Evolutionary conservation across 2,888 invertebrate species (phyloP).

Genomic region (Drosophila anomelani): DNA sequence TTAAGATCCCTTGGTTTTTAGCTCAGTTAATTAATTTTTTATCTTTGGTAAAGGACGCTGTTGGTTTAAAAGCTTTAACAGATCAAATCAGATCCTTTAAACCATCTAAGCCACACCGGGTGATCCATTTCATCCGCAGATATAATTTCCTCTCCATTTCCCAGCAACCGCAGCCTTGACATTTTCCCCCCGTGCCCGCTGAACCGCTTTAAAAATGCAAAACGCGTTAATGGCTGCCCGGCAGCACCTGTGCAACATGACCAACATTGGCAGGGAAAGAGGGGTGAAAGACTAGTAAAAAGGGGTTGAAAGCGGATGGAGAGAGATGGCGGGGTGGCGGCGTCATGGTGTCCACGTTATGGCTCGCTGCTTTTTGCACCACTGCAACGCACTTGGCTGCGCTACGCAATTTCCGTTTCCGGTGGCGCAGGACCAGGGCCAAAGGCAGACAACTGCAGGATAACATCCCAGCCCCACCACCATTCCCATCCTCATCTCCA

Average conservation of each 20-base stretch:
- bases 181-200: constrained; percentile 11
- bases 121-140: constrained; percentile 39
- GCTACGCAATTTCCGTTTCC: constrained; percentile 80
- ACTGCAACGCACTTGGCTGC: constrained; percentile 54
- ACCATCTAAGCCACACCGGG: constrained; percentile 19
- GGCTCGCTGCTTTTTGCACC: constrained; percentile 49
- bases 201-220: constrained; percentile 34
- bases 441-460: constrained; percentile 61
- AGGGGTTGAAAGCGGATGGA: background rate
- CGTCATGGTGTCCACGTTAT: constrained; percentile 50
- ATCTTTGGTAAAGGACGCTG: background rate
- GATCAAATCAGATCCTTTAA: background rate
- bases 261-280: background rate
- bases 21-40: background rate
- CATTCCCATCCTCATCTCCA: background rate
- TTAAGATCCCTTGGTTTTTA: background rate
- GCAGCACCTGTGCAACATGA: constrained; percentile 46
- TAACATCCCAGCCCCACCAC: constrained; percentile 25
- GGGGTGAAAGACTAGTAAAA: background rate
- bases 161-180: constrained; percentile 40
- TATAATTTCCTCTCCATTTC: constrained; percentile 45
- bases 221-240: constrained; percentile 67
- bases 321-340: background rate
- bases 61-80: background rate
- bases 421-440: constrained; percentile 57